These are phyloP conservation scores for Thymelicus sylvestris DNA, from an alignment of 2,888 invertebrate species.

Conservation along the genomic window DNA sequence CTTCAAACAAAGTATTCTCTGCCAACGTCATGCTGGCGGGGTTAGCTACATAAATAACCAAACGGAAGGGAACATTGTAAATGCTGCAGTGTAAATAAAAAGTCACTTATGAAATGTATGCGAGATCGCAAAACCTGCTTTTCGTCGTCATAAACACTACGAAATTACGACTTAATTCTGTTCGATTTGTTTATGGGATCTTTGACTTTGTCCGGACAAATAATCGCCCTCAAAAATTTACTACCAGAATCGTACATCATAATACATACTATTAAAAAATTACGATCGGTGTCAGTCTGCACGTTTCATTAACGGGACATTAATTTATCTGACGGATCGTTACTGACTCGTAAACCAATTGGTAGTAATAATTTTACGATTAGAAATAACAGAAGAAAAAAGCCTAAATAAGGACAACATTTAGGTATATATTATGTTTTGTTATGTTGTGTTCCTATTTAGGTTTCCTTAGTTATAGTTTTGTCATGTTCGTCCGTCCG, in stretches of 20 bases:
- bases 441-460: too few species aligned
- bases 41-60: not conserved
- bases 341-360: constrained; percentile 33
- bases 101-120: constrained; percentile 39
- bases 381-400: constrained; percentile 4
- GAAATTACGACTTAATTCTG: constrained; percentile 44
- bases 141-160: constrained; percentile 42
- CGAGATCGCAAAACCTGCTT: constrained; percentile 30
- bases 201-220: constrained; percentile 39
- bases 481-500: too few species aligned
- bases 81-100: constrained; percentile 37
- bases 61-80: not conserved
- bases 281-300: constrained; percentile 31
- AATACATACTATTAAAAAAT: constrained; percentile 36
- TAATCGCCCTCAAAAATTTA: constrained; percentile 35
- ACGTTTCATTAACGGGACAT: constrained; percentile 34
- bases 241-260: constrained; percentile 36
- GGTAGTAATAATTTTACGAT: constrained; percentile 31
- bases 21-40: too few species aligned
- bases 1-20: too few species aligned
- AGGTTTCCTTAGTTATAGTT: too few species aligned
- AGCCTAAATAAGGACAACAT: not conserved
- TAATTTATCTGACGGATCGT: constrained; percentile 31
- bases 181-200: constrained; percentile 42
- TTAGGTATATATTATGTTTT: not conserved